Percentiles rank a stretch among this genome's conserved stretches.
phyloP scores from a whole-genome alignment of 92 coral and sea anemone genomes.

The Actinostola sp. region DNA sequence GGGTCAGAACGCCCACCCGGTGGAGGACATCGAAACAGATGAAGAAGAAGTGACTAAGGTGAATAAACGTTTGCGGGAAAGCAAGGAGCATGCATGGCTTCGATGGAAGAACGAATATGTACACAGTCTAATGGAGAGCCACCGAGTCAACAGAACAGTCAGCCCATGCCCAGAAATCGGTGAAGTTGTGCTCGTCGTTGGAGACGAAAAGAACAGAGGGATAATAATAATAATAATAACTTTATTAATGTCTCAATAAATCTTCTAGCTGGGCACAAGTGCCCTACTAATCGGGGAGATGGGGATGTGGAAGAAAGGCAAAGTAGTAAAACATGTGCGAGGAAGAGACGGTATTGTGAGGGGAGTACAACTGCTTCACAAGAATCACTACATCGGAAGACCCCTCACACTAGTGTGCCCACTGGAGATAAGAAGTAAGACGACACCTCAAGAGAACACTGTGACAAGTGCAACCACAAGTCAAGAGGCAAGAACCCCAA shows the following conservation, averaged over 20 bases:
- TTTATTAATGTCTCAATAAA: no score
- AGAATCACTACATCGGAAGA: conserved; percentile 51
- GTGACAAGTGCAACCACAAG: neutral
- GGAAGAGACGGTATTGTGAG: conserved; percentile 52
- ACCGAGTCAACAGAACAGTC: conserved; percentile 19
- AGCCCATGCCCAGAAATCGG: conserved; percentile 40
- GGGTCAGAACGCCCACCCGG: conserved; percentile 54
- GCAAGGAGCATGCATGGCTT: conserved; percentile 51
- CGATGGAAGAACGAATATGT: conserved; percentile 62
- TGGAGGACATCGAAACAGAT: conserved; percentile 63
- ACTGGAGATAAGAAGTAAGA: conserved; percentile 5
- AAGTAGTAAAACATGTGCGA: conserved; percentile 21
- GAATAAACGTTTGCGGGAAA: conserved; percentile 22
- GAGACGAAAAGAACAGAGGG: conserved; percentile 64
- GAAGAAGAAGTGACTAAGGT: conserved; percentile 50
- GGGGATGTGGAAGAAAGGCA: conserved; percentile 39
- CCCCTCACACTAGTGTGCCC: conserved; percentile 47
- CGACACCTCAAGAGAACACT: no score
- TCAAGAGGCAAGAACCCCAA: neutral
- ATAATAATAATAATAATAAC: no score
- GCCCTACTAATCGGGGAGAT: no score
- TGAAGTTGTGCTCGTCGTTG: conserved; percentile 58
- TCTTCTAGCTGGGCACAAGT: no score
- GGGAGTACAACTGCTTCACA: conserved; percentile 31
- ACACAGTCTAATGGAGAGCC: conserved; percentile 70